Evolutionary conservation across 2,888 invertebrate genomes (phyloP).

Genomic region (Eupithecia subfuscata): DNA sequence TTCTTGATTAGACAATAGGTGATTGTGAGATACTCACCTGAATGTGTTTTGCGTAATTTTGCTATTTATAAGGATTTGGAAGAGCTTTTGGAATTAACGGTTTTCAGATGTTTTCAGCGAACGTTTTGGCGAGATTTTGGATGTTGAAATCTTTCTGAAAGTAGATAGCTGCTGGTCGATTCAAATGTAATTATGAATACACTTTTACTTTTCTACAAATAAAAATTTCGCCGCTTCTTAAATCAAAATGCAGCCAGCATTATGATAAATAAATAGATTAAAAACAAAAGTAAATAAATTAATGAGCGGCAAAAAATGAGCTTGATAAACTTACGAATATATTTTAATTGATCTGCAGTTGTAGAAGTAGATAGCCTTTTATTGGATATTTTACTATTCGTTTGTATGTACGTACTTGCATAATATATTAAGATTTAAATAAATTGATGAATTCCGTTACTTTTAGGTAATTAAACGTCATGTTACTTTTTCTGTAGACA

Average conservation of each 20-base stretch:
- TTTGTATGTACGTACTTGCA: too few relatives aligned
- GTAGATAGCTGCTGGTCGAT: background rate
- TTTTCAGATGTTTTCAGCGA: background rate
- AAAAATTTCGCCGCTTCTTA: too few relatives aligned
- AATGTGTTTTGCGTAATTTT: constrained; percentile 26
- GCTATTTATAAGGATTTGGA: constrained; percentile 26
- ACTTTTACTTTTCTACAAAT: too few relatives aligned
- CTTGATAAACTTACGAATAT: too few relatives aligned
- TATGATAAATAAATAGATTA: too few relatives aligned
- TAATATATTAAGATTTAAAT: background rate
- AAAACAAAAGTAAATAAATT: too few relatives aligned
- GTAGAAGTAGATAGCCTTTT: too few relatives aligned
- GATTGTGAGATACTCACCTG: constrained; percentile 42
- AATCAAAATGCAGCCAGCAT: too few relatives aligned
- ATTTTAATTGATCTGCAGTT: too few relatives aligned
- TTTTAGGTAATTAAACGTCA: background rate
- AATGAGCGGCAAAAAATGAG: too few relatives aligned
- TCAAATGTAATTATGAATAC: too few relatives aligned
- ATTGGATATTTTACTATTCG: too few relatives aligned
- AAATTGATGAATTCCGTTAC: background rate
- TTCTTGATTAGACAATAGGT: constrained; percentile 56
- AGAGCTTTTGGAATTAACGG: constrained; percentile 4
- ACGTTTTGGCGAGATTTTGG: background rate
- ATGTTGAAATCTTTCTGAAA: background rate
- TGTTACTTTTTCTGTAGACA: background rate